A percentile compares a stretch with the other conserved stretches of the same genome.
These are phyloP conservation scores for Falco concolor DNA, from an alignment of 2,797 vertebrate species.

Conservation along the genomic window DNA sequence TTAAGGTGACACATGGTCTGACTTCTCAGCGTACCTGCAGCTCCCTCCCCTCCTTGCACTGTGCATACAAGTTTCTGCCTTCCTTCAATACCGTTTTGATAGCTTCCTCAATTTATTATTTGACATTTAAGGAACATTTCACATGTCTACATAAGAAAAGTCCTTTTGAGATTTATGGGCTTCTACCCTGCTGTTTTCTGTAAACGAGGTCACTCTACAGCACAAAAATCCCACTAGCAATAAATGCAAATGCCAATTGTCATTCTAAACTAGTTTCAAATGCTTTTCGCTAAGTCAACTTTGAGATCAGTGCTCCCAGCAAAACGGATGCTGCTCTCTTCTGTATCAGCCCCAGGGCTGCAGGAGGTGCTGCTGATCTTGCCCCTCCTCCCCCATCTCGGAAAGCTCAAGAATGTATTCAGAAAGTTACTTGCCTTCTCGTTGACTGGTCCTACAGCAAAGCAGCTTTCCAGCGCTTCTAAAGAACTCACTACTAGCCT, in stretches of 20 bases:
- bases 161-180: not conserved
- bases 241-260: slow-evolving; percentile 41
- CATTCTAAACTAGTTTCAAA: slow-evolving; percentile 47
- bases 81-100: not conserved
- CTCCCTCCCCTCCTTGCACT: not conserved
- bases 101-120: not conserved
- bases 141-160: not conserved
- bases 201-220: slow-evolving; percentile 48
- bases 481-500: slow-evolving; percentile 98
- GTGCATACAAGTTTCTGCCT: not conserved
- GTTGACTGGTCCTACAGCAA: slow-evolving; percentile 89
- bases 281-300: slow-evolving; percentile 45
- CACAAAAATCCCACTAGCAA: not conserved
- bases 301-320: slow-evolving; percentile 33
- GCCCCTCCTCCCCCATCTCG: slow-evolving; percentile 30
- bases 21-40: not conserved
- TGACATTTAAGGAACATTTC: not conserved
- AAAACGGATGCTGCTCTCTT: slow-evolving; percentile 12
- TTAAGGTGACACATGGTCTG: not conserved
- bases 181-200: slow-evolving; percentile 14
- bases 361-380: slow-evolving; percentile 54
- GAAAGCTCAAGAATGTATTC: slow-evolving; percentile 64
- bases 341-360: slow-evolving; percentile 48
- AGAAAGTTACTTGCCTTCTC: slow-evolving; percentile 89
- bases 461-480: slow-evolving; percentile 97